These are phyloP conservation scores for Desmodus rotundus DNA, from an alignment of 2,113 vertebrate genomes.

Conservation along the genomic window DNA sequence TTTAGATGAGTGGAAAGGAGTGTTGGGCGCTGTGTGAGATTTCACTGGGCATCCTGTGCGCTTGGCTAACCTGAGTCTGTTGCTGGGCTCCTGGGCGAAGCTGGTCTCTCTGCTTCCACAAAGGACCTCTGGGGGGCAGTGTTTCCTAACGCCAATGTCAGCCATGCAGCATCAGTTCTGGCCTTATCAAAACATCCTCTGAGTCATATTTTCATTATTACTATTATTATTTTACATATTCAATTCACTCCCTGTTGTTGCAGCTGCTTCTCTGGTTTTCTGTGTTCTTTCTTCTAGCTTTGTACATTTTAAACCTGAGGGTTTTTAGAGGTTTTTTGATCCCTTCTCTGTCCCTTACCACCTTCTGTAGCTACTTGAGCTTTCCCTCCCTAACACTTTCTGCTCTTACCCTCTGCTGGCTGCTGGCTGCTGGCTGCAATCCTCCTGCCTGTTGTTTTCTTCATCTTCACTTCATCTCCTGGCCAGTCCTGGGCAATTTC, in stretches of 20 bases:
- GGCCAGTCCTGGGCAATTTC: background rate
- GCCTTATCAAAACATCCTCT: background rate
- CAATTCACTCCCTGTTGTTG: background rate
- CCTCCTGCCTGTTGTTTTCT: background rate
- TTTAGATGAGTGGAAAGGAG: background rate
- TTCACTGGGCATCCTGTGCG: background rate
- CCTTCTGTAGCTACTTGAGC: background rate
- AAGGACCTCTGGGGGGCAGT: background rate
- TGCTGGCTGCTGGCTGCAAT: background rate
- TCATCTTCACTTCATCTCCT: background rate
- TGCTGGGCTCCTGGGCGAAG: background rate
- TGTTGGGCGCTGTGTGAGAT: background rate
- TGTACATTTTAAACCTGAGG: background rate
- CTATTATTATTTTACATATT: background rate
- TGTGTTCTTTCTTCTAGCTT: background rate
- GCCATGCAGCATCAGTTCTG: too few species aligned
- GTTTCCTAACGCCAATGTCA: background rate
- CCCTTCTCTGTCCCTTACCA: background rate
- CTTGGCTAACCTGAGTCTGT: background rate
- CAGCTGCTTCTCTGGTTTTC: background rate
- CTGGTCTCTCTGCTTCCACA: background rate
- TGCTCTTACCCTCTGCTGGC: background rate
- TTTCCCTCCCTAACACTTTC: background rate
- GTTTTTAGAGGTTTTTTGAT: background rate
- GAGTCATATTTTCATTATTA: background rate